Percentiles rank a stretch among this genome's conserved stretches.
phyloP scores from a whole-genome alignment of 2,888 invertebrate genomes.

The Macrostomum cliftonense region DNA sequence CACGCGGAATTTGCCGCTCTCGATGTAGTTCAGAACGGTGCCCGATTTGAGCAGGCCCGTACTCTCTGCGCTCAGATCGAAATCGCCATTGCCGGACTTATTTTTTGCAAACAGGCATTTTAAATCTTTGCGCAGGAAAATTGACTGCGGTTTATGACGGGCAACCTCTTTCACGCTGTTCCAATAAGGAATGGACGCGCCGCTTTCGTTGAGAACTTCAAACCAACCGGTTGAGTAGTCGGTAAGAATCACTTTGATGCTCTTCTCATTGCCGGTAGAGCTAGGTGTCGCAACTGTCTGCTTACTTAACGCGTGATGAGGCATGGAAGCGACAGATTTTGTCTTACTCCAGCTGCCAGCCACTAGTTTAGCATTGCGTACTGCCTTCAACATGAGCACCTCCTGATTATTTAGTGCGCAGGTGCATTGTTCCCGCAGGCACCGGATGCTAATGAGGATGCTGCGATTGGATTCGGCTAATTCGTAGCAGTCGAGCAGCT shows the following conservation, averaged over 20 bases:
- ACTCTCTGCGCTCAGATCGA: slow-evolving; percentile 2
- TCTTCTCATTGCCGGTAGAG: no score
- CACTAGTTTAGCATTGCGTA: no score
- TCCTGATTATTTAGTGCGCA: no score
- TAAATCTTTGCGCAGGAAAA: slow-evolving; percentile 9
- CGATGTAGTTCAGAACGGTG: slow-evolving; percentile 9
- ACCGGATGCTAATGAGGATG: no score
- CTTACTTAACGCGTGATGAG: no score
- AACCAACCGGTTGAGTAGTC: slow-evolving; percentile 4
- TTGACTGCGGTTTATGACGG: slow-evolving; percentile 1
- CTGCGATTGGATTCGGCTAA: no score
- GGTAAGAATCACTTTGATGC: slow-evolving; percentile 1
- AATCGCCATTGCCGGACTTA: background rate
- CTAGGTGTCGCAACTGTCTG: no score
- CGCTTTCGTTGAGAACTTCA: slow-evolving; percentile 12
- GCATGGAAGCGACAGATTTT: no score
- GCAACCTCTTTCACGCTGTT: slow-evolving; percentile 6
- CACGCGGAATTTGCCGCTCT: slow-evolving; percentile 8
- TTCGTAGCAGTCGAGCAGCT: no score
- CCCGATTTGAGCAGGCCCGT: slow-evolving; percentile 6
- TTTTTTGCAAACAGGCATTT: slow-evolving; percentile 9
- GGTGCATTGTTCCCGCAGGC: no score
- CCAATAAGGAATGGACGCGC: slow-evolving; percentile 8
- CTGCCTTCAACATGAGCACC: no score
- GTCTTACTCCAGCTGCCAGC: no score